Conservation (phyloP, 2,888 invertebrate genomes). For the Leptinotarsa rubiginosa region DNA sequence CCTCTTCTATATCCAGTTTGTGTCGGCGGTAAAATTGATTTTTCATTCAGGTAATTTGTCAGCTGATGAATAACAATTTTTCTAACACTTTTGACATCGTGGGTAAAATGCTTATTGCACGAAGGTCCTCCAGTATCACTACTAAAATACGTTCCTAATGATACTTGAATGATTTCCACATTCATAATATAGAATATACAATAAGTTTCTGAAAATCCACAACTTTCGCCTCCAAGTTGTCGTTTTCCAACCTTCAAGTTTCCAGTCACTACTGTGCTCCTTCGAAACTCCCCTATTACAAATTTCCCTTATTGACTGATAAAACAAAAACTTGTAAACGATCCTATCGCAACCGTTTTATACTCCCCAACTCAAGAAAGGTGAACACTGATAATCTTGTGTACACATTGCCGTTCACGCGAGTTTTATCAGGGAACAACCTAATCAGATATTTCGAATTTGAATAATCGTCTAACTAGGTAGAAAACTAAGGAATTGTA, state of each 20-base stretch:
- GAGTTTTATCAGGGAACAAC: constrained; percentile 12
- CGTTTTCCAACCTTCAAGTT: no score
- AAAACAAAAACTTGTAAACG: background rate
- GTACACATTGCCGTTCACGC: constrained; percentile 9
- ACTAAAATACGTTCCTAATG: no score
- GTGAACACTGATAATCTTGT: constrained; percentile 6
- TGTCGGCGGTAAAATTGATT: no score
- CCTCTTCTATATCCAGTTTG: no score
- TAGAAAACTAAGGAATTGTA: constrained; percentile 36
- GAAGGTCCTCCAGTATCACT: no score
- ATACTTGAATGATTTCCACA: no score
- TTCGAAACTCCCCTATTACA: background rate
- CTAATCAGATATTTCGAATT: constrained; percentile 34
- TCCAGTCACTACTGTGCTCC: no score
- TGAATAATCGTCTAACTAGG: constrained; percentile 33
- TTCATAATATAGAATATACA: background rate
- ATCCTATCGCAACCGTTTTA: background rate
- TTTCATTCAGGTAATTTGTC: no score
- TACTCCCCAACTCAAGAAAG: background rate
- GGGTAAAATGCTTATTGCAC: no score
- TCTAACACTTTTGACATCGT: no score
- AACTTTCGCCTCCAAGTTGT: no score
- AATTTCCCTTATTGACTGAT: background rate
- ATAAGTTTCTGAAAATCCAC: background rate
- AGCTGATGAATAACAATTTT: no score